Conservation (phyloP, 2,113 vertebrate species). For the Malurus alboscapulatus region DNA sequence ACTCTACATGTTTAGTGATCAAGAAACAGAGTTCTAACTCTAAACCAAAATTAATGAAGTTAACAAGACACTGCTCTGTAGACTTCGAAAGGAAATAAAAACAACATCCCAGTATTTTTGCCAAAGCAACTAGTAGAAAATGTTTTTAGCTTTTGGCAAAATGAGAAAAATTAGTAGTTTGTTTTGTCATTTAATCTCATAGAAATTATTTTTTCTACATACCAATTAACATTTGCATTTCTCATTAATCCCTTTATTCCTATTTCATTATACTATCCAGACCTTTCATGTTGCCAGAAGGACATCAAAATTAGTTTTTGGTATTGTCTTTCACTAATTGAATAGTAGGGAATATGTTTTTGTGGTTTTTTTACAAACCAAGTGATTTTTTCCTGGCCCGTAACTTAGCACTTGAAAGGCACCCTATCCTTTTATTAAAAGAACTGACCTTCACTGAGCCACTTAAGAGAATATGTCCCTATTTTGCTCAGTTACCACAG, state of each 20-base stretch:
- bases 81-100: neutral
- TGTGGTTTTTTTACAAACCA: neutral
- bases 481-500: neutral
- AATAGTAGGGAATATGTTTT: neutral
- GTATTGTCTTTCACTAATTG: neutral
- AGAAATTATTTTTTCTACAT: neutral
- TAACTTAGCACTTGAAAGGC: neutral
- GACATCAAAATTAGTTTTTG: neutral
- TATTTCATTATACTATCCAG: neutral
- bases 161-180: neutral
- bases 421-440: neutral
- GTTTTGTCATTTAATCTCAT: neutral
- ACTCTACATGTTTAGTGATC: neutral
- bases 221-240: neutral
- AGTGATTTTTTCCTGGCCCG: neutral
- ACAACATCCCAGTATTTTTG: neutral
- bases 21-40: neutral
- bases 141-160: neutral
- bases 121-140: neutral
- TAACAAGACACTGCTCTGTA: neutral
- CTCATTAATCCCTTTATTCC: neutral
- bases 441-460: neutral
- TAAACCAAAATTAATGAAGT: neutral
- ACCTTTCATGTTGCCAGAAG: neutral
- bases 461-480: neutral